Base-by-base conservation (phyloP, 2,888 invertebrate species). In the Folsomia candida region DNA sequence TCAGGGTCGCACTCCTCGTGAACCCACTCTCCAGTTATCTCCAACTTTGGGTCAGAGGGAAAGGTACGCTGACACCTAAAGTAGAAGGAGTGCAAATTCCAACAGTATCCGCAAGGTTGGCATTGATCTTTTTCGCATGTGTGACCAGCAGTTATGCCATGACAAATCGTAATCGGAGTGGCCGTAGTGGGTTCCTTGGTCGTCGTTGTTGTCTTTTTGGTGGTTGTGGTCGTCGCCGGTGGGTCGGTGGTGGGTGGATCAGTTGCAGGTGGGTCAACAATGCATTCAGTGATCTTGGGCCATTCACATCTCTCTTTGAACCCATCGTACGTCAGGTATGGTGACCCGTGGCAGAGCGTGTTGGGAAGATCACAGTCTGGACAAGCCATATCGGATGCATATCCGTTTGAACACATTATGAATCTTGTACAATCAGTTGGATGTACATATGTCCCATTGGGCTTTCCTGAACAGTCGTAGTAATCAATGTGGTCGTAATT, bases 91-190 rank as follows among this genome's bases (percentile, higher is more conserved):
- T 18, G 1, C 26, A 47, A 47, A 47, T 64, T 29, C 6, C 2
- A 18, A 29, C 25, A 62, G 20, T n/a, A 63, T 20, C 65, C 65
- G 51, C 65, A 65, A 25, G 20, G 51, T 25, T 51, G 51, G 26
- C 65, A 65, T 20, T 65, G 51, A n/a, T 51, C 54, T 54, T 65
- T 22, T 9, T 6, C 14, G 51, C 65, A 65, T n/a, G 20, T 4
- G 1, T 22, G 51, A 25, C 65, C 65, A 1, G 11, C 54, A 18
- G 25, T 1, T 20, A 25, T 61, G 9, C 28, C 61, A 24, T 57
- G 6, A 20, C 57, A 57, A 11, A 6, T 57, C 20, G 14, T 22
- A 18, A 47, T 18, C 18, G 47, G 47, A 14, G 47, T 18, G 11
- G 18, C 47, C 11, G 47, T 47, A 18, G 47, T 47, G 47, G 18